A percentile compares a stretch with the other conserved stretches of the same genome.
phyloP scores from a whole-genome alignment of 2,113 vertebrate genomes.

The Phalacrocorax brasilianus region DNA sequence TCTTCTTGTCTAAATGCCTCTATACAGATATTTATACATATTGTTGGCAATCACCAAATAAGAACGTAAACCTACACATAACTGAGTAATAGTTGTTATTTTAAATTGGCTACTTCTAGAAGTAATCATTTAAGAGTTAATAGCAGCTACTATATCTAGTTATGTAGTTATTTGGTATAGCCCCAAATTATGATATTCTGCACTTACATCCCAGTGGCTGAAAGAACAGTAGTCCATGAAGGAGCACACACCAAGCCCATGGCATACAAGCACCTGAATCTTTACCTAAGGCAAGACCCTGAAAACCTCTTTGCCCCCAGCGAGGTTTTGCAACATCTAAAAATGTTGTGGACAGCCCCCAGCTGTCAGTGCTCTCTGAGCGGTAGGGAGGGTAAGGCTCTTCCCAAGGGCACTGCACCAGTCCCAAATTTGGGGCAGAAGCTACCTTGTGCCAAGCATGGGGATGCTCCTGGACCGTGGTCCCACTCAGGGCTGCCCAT shows the following conservation, averaged over 20 bases:
- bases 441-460: not conserved
- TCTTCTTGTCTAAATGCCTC: not conserved
- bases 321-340: not conserved
- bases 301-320: not conserved
- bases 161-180: not conserved
- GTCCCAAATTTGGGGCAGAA: accelerated
- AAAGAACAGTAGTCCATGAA: not conserved
- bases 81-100: not conserved
- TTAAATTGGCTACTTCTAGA: not conserved
- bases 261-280: not conserved
- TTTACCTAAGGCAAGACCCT: not conserved
- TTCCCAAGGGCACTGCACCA: not conserved
- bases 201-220: not conserved
- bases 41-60: not conserved
- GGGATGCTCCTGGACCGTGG: accelerated
- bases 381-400: not conserved
- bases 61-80: not conserved
- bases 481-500: accelerated
- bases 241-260: not conserved
- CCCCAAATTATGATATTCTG: not conserved
- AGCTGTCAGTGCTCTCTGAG: not conserved
- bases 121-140: not conserved
- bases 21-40: not conserved
- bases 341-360: not conserved
- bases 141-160: not conserved